These are phyloP conservation scores for Lithosia quadra DNA, from an alignment of 2,888 invertebrate species.

Conservation along the genomic window DNA sequence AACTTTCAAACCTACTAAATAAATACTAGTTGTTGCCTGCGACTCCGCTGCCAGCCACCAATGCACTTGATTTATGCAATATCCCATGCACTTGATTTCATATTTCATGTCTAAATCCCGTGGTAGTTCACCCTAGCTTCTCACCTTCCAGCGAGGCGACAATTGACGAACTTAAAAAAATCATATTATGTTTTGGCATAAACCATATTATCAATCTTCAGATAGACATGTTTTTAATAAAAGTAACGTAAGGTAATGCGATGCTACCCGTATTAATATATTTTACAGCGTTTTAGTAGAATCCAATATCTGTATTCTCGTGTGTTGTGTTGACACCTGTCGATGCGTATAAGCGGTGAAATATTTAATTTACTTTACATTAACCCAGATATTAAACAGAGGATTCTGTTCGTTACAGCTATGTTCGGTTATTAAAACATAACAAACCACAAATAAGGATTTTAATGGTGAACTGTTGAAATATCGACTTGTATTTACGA, in stretches of 20 bases:
- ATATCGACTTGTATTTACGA: background rate
- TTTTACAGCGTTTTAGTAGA: constrained; percentile 17
- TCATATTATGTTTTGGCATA: background rate
- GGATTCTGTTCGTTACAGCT: background rate
- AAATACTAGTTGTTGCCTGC: too few relatives aligned
- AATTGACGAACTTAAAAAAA: too few relatives aligned
- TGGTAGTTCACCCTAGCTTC: too few relatives aligned
- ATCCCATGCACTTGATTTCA: too few relatives aligned
- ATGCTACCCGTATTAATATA: background rate
- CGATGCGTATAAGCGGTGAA: constrained; percentile 22
- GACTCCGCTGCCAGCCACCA: too few relatives aligned
- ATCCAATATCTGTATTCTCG: constrained; percentile 35
- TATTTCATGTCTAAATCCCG: too few relatives aligned
- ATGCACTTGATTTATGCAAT: too few relatives aligned
- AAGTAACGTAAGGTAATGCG: constrained; percentile 13
- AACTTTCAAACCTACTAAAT: too few relatives aligned
- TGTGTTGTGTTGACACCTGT: constrained; percentile 32
- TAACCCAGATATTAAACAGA: constrained; percentile 20
- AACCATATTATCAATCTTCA: background rate
- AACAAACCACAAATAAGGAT: constrained; percentile 1
- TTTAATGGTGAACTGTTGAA: background rate
- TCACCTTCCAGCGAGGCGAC: too few relatives aligned
- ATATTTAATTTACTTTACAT: constrained; percentile 45
- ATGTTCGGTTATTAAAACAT: background rate
- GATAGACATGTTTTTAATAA: constrained; percentile 25